phyloP scores from a whole-genome alignment of 2,888 invertebrate genomes.

The Lycaena phlaeas region DNA sequence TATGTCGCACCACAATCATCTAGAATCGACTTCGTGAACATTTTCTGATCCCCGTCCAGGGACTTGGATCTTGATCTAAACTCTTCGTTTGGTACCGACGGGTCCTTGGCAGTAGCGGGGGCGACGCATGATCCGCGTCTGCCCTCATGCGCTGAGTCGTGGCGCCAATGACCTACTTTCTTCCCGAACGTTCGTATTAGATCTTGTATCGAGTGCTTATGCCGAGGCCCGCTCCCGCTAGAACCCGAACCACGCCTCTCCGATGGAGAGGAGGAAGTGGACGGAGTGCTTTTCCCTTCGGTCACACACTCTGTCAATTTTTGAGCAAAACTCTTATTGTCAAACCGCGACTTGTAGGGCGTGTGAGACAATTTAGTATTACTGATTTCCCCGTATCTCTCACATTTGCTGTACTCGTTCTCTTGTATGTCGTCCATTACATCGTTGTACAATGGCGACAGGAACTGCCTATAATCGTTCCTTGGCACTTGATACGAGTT shows the following conservation, averaged over 20 bases:
- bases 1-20: slow-evolving; percentile 87
- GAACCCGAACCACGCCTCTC: slow-evolving; percentile 55
- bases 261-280: slow-evolving; percentile 32
- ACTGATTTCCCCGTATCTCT: slow-evolving; percentile 61
- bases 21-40: slow-evolving; percentile 56
- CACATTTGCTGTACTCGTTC: slow-evolving; percentile 62
- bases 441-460: slow-evolving; percentile 56
- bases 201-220: slow-evolving; percentile 82
- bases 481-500: slow-evolving; percentile 43
- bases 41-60: slow-evolving; percentile 74
- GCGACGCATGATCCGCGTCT: slow-evolving; percentile 54
- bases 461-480: slow-evolving; percentile 56
- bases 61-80: slow-evolving; percentile 86
- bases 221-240: slow-evolving; percentile 39
- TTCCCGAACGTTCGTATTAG: slow-evolving; percentile 83
- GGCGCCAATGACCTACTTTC: slow-evolving; percentile 81
- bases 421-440: slow-evolving; percentile 67
- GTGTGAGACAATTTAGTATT: slow-evolving; percentile 43
- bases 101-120: slow-evolving; percentile 62
- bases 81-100: slow-evolving; percentile 69
- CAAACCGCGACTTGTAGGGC: slow-evolving; percentile 39
- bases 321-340: slow-evolving; percentile 59
- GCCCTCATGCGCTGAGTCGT: slow-evolving; percentile 61
- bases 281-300: slow-evolving; percentile 28
- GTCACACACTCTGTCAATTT: slow-evolving; percentile 45